Evolutionary conservation across 1,140 invertebrate genomes (phyloP).

Genomic region (Ceratitis capitata): DNA sequence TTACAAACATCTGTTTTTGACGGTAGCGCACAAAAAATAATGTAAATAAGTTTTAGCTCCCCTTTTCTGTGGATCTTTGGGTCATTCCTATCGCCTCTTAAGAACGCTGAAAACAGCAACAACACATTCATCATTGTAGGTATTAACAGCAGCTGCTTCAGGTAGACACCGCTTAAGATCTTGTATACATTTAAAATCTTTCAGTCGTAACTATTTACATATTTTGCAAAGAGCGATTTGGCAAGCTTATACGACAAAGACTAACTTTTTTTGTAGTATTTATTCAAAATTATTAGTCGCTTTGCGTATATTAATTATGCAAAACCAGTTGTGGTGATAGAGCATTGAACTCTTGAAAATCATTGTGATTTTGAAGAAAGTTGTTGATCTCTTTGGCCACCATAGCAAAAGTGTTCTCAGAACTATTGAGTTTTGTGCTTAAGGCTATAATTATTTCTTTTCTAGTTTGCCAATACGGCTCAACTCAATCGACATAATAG

Average conservation of each 20-base stretch:
- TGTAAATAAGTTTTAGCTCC: background rate
- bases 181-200: background rate
- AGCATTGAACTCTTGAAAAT: slow-evolving; percentile 15
- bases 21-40: background rate
- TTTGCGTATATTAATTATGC: background rate
- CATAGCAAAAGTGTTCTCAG: background rate
- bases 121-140: background rate
- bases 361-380: background rate
- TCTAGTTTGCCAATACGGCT: background rate
- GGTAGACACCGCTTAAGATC: background rate
- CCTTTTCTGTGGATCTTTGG: background rate
- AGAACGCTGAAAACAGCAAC: background rate
- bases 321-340: slow-evolving; percentile 10
- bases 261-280: background rate
- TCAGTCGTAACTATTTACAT: slow-evolving; percentile 3
- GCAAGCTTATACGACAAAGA: no score
- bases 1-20: slow-evolving; percentile 13
- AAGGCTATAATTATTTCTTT: background rate
- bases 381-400: background rate
- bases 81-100: background rate
- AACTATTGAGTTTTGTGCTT: background rate
- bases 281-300: background rate
- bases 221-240: background rate
- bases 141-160: background rate
- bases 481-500: background rate